These are phyloP conservation scores for Platysternon megacephalum DNA, from an alignment of 2,113 vertebrate genomes.

Conservation along the genomic window DNA sequence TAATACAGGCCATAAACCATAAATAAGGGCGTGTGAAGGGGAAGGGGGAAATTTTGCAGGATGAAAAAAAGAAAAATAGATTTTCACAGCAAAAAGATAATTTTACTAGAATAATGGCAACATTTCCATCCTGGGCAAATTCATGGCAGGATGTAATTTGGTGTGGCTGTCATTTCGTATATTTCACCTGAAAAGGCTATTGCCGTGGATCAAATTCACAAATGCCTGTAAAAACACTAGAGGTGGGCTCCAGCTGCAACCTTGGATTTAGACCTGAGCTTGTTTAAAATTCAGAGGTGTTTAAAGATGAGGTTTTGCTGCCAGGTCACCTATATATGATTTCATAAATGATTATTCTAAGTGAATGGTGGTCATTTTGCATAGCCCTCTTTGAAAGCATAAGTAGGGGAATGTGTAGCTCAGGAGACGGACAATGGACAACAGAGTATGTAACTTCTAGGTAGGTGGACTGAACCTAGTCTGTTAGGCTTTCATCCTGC, in stretches of 20 bases:
- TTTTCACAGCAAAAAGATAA: neutral
- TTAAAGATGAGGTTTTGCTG: neutral
- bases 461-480: neutral
- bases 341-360: neutral
- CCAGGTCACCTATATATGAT: neutral
- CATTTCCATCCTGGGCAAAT: neutral
- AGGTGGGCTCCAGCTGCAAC: neutral
- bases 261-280: neutral
- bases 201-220: neutral
- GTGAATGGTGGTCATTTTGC: neutral
- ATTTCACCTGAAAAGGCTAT: neutral
- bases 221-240: neutral
- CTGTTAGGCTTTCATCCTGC: neutral
- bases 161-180: neutral
- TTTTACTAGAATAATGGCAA: conserved; percentile 3
- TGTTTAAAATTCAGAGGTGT: neutral
- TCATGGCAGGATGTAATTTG: neutral
- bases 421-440: neutral
- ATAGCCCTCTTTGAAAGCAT: neutral
- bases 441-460: neutral
- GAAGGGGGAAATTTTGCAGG: neutral
- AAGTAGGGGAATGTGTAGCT: neutral
- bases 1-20: neutral
- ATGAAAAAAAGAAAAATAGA: neutral
- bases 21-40: neutral